Evolutionary conservation across 2,888 invertebrate genomes (phyloP).

Genomic region (Leptogaster cylindrica): DNA sequence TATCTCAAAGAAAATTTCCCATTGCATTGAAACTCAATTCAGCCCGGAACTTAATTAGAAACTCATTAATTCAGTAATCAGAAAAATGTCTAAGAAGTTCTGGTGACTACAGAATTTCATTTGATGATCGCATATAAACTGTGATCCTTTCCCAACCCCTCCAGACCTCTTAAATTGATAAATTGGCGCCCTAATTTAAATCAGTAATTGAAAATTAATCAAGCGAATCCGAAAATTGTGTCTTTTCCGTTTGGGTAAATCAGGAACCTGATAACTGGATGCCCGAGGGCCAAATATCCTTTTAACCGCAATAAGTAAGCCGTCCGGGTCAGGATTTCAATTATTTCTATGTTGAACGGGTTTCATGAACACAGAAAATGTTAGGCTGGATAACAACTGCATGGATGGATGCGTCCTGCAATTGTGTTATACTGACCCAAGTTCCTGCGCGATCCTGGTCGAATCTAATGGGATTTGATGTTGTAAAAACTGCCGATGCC

Average conservation of each 20-base stretch:
- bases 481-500: no score
- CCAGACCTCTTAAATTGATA: slow-evolving; percentile 3
- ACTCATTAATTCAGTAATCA: slow-evolving; percentile 33
- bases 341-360: background rate
- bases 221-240: slow-evolving; percentile 20
- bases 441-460: background rate
- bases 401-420: background rate
- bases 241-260: no score
- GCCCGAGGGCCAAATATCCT: no score
- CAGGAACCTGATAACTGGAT: no score
- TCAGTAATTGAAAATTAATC: slow-evolving; percentile 40
- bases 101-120: no score
- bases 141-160: no score
- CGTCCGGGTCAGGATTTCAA: background rate
- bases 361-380: background rate
- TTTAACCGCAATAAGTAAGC: background rate
- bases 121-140: no score
- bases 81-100: no score
- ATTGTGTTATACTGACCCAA: no score
- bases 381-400: background rate
- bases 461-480: no score
- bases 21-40: no score
- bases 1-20: no score
- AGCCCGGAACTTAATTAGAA: slow-evolving; percentile 34
- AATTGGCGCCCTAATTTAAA: slow-evolving; percentile 32